Conservation (phyloP, 2,888 invertebrate species). For the Chymomyza procnemis region DNA sequence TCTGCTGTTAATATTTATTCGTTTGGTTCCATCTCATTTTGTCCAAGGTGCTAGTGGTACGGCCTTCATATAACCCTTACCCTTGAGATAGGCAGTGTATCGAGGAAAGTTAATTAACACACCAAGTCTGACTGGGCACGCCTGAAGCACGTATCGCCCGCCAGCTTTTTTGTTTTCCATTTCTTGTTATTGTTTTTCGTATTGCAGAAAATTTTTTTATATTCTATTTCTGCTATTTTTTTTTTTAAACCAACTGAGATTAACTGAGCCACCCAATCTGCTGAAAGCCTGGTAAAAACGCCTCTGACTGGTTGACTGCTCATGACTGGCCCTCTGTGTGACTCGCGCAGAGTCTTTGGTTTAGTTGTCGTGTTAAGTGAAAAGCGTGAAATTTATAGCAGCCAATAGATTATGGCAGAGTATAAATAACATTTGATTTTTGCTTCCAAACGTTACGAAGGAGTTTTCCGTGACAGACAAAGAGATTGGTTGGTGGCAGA, state of each 20-base stretch:
- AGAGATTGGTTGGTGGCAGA: neutral
- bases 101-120: constrained; percentile 54
- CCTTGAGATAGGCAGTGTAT: too few relatives aligned
- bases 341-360: constrained; percentile 23
- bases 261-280: neutral
- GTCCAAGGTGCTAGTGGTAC: too few relatives aligned
- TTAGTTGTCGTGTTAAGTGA: constrained; percentile 34
- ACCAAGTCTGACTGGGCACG: constrained; percentile 34
- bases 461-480: neutral
- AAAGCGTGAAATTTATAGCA: constrained; percentile 57
- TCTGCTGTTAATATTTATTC: too few relatives aligned
- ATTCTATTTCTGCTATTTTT: constrained; percentile 41
- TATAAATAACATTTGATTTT: constrained; percentile 39
- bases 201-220: neutral
- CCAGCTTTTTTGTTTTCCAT: constrained; percentile 39
- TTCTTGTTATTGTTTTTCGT: neutral
- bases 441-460: constrained; percentile 8
- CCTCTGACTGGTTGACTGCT: neutral
- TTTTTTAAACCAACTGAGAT: neutral
- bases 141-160: constrained; percentile 43
- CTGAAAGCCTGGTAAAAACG: neutral
- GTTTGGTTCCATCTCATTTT: too few relatives aligned
- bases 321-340: constrained; percentile 23
- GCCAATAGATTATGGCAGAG: constrained; percentile 51
- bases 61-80: too few relatives aligned